Conservation (phyloP, 2,888 invertebrate genomes). For the Ditylenchus weischeri region DNA sequence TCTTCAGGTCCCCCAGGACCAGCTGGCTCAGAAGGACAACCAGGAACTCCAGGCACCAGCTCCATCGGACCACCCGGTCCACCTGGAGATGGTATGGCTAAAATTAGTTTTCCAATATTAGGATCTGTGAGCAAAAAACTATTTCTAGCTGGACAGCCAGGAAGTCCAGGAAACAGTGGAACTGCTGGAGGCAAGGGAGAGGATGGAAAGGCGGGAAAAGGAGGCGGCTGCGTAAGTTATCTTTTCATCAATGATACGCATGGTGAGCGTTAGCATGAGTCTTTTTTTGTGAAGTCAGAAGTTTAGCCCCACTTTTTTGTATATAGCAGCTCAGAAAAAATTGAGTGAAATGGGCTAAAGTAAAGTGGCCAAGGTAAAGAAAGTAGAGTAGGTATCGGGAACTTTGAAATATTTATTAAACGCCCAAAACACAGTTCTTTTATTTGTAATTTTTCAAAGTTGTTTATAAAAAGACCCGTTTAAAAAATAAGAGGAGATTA, state of each 20-base stretch:
- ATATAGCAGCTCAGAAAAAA: too few species aligned
- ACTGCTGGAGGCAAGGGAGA: background rate
- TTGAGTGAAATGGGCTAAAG: too few species aligned
- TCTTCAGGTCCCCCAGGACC: conserved; percentile 10
- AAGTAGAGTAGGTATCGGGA: too few species aligned
- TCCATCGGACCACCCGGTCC: conserved; percentile 5
- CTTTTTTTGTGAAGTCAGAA: background rate
- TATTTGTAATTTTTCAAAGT: background rate
- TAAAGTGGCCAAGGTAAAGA: too few species aligned
- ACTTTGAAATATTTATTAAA: too few species aligned
- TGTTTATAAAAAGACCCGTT: too few species aligned
- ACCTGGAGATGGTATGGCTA: conserved; percentile 2
- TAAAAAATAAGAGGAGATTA: too few species aligned
- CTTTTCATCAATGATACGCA: background rate
- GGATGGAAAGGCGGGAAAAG: conserved; percentile 4
- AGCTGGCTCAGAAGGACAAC: conserved; percentile 7
- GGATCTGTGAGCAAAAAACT: too few species aligned
- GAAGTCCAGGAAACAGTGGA: conserved; percentile 3
- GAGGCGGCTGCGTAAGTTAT: conserved; percentile 7
- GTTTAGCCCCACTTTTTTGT: too few species aligned
- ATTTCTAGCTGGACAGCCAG: conserved; percentile 5
- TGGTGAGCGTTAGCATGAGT: too few species aligned
- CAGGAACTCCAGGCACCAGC: conserved; percentile 9
- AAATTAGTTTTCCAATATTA: too few species aligned
- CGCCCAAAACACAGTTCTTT: background rate